A percentile compares a stretch with the other conserved stretches of the same genome.
Conservation (phyloP, 2,113 vertebrate species). For the Urocynchramus pylzowi region DNA sequence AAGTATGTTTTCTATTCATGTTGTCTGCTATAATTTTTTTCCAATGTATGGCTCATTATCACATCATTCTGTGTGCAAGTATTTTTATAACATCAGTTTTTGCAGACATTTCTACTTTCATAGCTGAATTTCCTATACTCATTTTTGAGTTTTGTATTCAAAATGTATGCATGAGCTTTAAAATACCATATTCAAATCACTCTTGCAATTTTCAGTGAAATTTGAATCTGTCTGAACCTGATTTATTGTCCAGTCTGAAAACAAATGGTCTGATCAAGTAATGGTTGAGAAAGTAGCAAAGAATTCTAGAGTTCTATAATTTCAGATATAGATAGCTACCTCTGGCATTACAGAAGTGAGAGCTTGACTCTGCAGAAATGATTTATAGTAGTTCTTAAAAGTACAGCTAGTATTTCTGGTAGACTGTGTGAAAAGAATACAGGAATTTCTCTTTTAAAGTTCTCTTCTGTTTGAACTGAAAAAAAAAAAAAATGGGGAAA, state of each 20-base stretch:
- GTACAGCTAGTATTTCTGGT: not conserved
- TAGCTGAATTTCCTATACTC: not conserved
- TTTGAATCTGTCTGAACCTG: slow-evolving; percentile 12
- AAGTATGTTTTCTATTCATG: slow-evolving; percentile 41
- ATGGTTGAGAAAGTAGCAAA: not conserved
- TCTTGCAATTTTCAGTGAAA: slow-evolving; percentile 2
- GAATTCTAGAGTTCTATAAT: not conserved
- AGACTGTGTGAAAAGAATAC: not conserved
- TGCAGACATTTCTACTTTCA: slow-evolving; percentile 10
- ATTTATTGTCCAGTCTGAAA: slow-evolving; percentile 40
- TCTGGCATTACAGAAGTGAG: not conserved
- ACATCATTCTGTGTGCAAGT: slow-evolving; percentile 32
- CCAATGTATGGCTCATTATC: slow-evolving; percentile 48
- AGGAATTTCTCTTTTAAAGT: not conserved
- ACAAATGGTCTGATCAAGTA: slow-evolving; percentile 11
- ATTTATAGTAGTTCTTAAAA: not conserved
- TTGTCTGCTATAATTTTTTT: slow-evolving; percentile 49
- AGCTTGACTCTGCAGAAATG: not conserved
- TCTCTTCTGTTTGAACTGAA: not conserved
- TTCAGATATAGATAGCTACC: not conserved
- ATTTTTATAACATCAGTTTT: slow-evolving; percentile 18
- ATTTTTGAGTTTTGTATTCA: slow-evolving; percentile 3
- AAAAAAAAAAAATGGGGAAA: not conserved
- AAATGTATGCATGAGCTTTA: not conserved
- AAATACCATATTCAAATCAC: not conserved